Evolutionary conservation across 2,888 invertebrate genomes (phyloP), one percentile per base, ranked within the genome.

Genomic region (Prosopocoilus inquinatus): DNA sequence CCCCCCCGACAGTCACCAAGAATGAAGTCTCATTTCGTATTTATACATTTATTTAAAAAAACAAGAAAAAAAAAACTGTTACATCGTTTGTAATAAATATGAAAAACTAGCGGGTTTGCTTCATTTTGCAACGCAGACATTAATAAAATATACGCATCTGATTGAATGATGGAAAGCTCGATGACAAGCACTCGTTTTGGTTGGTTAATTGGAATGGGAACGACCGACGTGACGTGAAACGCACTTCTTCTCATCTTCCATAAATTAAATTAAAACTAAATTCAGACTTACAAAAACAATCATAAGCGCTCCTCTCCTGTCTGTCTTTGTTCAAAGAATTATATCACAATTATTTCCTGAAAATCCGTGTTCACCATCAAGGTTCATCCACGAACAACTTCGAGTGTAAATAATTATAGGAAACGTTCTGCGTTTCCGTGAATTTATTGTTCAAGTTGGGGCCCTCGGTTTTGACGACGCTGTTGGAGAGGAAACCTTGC

Each of bases 1-100:
- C 13, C 87, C 88, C 57, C 84, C 88, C 7, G 76, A 65, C 2
- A 55, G 49, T 13, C 48, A 61, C 11, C 43, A 47, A 16, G 50
- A 50, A 43, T 55, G 44, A 46, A 41, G 20, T 28, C 11, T 15
- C 41, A 41, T 41, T 41, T 9, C 15, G 44, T 39, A 35, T 20
- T 51, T 32, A 46, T 46, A 5, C 28, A 12, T 46, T 46, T 46
- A 20, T 20, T n/a, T 28, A 46, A n/a, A 13, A 11, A n/a, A n/a
- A n/a, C n/a, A n/a, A n/a, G n/a, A n/a, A n/a, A n/a, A n/a, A n/a
- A n/a, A 46, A 46, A 11, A 41, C 11, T 41, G 41, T 11, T 28
- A 36, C 36, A 36, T 11, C n/a, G 5, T 36, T 4, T 5, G 36
- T 5, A 36, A 36, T 36, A 36, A 36, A 36, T 12, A 11, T 36